phyloP scores from a whole-genome alignment of 2,113 vertebrate species.

The Psilopsiagon aurifrons region DNA sequence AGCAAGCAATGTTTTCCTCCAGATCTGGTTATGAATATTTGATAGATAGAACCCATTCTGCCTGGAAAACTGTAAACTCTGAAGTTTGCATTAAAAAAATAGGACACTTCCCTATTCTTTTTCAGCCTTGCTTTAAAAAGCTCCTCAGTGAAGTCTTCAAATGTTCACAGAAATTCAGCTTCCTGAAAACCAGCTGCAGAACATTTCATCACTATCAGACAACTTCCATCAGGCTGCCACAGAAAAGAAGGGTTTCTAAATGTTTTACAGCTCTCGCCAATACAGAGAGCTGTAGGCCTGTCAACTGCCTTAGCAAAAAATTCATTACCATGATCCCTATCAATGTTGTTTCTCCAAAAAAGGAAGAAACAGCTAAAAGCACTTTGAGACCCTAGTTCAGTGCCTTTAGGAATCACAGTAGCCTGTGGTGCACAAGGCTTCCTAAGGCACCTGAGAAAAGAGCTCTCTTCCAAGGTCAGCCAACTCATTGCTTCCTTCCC shows the following conservation, averaged over 20 bases:
- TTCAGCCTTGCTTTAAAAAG: constrained; percentile 9
- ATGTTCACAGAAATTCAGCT: background rate
- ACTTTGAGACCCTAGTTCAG: background rate
- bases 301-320: background rate
- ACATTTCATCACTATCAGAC: background rate
- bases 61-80: constrained; percentile 16
- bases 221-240: background rate
- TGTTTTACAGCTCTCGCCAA: background rate
- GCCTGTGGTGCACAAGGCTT: background rate
- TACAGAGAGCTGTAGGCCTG: background rate
- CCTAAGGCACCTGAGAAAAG: background rate
- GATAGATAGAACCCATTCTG: constrained; percentile 13
- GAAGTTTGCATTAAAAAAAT: constrained; percentile 3
- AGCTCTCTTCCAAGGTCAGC: fast-evolving
- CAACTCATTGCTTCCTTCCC: background rate
- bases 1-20: constrained; percentile 17
- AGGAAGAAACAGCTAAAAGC: background rate
- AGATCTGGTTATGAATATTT: constrained; percentile 55
- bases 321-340: background rate
- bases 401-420: background rate
- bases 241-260: background rate
- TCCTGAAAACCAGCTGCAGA: constrained; percentile 21
- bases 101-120: constrained; percentile 6
- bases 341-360: background rate
- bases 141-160: background rate